A percentile compares a stretch with the other conserved stretches of the same genome.
phyloP scores from a whole-genome alignment of 2,888 invertebrate genomes.

The Coleophora flavipennella region DNA sequence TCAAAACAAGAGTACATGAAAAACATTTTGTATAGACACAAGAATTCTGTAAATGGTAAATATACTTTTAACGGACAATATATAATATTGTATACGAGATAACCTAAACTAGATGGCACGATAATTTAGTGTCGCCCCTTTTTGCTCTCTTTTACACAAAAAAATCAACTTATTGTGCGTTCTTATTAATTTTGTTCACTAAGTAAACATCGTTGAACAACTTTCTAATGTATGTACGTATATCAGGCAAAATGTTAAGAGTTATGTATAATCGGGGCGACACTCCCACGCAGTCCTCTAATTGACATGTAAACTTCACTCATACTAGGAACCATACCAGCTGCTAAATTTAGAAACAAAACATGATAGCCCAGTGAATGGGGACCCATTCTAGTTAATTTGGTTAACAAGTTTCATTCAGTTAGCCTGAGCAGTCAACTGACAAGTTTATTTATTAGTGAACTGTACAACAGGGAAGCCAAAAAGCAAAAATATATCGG shows the following conservation, averaged over 20 bases:
- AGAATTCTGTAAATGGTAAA: conserved; percentile 74
- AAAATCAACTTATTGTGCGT: conserved; percentile 64
- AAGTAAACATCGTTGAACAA: conserved; percentile 11
- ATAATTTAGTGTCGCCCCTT: conserved; percentile 69
- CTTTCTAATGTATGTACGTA: conserved; percentile 33
- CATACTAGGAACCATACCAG: conserved; percentile 73
- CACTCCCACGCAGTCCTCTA: conserved; percentile 69
- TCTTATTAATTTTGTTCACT: conserved; percentile 45
- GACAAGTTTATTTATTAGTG: conserved; percentile 1
- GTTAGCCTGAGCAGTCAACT: no score
- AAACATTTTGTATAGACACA: conserved; percentile 73
- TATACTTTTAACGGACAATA: conserved; percentile 74
- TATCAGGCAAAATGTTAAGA: conserved; percentile 24
- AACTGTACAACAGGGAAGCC: conserved; percentile 8
- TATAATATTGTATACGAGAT: conserved; percentile 74
- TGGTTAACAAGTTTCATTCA: conserved; percentile 32
- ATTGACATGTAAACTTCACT: conserved; percentile 72
- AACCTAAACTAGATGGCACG: conserved; percentile 75
- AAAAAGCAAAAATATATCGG: no score
- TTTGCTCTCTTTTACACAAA: conserved; percentile 54
- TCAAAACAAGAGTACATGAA: conserved; percentile 74
- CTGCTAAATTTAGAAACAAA: conserved; percentile 70
- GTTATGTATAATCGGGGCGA: conserved; percentile 46
- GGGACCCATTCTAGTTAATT: conserved; percentile 34
- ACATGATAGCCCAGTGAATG: conserved; percentile 47